Conservation (phyloP, 2,797 vertebrate genomes). For the Anguilla megastoma region DNA sequence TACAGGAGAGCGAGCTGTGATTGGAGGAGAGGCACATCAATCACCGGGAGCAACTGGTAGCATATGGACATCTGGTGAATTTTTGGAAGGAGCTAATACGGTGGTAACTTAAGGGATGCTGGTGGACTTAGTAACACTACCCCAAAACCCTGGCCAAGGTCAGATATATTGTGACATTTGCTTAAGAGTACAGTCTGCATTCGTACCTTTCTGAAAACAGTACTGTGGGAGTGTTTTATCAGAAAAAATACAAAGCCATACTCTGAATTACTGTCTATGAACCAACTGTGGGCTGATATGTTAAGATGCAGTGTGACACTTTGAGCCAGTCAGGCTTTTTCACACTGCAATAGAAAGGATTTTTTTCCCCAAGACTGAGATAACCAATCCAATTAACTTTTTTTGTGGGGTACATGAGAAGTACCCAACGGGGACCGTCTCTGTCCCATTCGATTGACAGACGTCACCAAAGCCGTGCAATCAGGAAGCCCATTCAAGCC, state of each 20-base stretch:
- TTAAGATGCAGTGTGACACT: neutral
- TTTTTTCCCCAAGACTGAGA: neutral
- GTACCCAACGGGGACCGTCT: neutral
- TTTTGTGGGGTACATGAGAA: neutral
- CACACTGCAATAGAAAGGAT: neutral
- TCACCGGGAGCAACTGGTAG: neutral
- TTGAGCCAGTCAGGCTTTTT: neutral
- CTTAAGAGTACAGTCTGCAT: neutral
- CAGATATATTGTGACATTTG: neutral
- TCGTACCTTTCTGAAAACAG: too few relatives aligned
- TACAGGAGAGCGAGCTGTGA: neutral
- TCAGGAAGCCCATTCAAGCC: neutral
- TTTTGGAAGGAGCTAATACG: neutral
- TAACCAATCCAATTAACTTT: neutral
- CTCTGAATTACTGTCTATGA: neutral
- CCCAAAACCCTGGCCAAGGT: neutral
- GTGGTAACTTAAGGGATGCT: neutral
- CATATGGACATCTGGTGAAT: neutral
- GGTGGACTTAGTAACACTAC: neutral
- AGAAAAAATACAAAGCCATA: neutral
- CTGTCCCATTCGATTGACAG: neutral
- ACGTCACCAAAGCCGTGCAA: neutral
- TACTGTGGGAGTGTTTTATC: neutral
- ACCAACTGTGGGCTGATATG: neutral
- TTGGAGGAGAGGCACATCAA: neutral